Percentiles rank a stretch among this genome's conserved stretches.
These are phyloP conservation scores for Taenioides sp. DNA, from an alignment of 2,797 vertebrate species.

Conservation along the genomic window DNA sequence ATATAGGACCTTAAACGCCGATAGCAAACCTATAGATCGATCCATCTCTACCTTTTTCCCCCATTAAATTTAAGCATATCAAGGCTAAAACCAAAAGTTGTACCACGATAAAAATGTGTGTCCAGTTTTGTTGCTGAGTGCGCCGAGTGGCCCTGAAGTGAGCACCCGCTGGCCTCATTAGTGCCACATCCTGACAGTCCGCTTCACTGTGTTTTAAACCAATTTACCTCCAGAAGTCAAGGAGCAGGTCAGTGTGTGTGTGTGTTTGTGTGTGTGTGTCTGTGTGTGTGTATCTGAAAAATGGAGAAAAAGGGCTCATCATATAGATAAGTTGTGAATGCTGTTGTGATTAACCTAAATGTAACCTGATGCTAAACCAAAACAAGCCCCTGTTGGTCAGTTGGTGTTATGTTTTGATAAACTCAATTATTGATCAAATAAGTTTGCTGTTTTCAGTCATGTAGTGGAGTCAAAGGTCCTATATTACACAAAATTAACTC, in stretches of 20 bases:
- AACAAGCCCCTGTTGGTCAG: neutral
- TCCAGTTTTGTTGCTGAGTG: neutral
- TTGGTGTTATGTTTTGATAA: neutral
- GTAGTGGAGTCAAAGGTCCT: neutral
- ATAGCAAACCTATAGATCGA: no score
- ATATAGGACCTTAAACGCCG: no score
- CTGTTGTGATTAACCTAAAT: neutral
- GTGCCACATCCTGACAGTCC: neutral
- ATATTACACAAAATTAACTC: no score
- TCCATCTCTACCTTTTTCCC: neutral
- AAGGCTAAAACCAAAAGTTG: neutral
- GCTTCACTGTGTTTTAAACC: conserved; percentile 7
- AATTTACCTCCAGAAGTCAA: conserved; percentile 7
- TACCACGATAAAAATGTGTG: neutral
- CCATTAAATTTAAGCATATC: neutral
- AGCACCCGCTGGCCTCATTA: conserved; percentile 9
- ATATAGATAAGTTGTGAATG: neutral
- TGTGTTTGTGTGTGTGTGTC: no score
- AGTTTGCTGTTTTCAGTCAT: neutral
- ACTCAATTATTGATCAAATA: neutral
- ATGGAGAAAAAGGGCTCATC: neutral
- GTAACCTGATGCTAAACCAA: neutral
- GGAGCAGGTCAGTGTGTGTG: neutral
- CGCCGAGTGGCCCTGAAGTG: conserved; percentile 1
- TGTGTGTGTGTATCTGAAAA: neutral